Conservation (phyloP, 2,888 invertebrate genomes). For the Dermolepida albohirtum region DNA sequence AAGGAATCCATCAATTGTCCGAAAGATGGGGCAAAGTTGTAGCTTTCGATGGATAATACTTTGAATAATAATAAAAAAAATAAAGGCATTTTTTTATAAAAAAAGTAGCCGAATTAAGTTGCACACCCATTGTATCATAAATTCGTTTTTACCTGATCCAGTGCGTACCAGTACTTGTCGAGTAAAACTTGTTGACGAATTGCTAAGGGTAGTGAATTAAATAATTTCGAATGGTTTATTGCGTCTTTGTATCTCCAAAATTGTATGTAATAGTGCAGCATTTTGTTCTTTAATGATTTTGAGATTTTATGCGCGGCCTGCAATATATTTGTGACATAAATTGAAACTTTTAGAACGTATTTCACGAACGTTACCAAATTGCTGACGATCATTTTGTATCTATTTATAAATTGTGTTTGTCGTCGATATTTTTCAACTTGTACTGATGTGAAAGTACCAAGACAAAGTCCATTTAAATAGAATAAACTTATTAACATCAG, state of each 20-base stretch:
- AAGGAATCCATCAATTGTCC: no score
- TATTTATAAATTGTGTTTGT: conserved; percentile 40
- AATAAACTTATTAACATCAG: conserved; percentile 39
- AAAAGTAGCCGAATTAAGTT: no score
- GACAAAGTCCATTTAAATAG: conserved; percentile 38
- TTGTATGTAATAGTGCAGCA: conserved; percentile 38
- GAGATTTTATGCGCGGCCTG: conserved; percentile 35
- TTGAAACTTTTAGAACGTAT: neutral
- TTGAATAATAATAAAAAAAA: no score
- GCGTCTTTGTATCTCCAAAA: conserved; percentile 42
- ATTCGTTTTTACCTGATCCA: conserved; percentile 43
- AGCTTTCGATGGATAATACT: no score
- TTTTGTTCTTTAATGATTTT: conserved; percentile 34
- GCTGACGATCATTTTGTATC: conserved; percentile 39
- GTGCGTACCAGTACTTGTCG: conserved; percentile 48
- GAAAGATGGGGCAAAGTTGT: no score
- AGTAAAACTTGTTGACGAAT: conserved; percentile 43
- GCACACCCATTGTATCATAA: no score
- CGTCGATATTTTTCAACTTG: conserved; percentile 36
- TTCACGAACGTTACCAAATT: conserved; percentile 31
- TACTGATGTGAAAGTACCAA: conserved; percentile 39
- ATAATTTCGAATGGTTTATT: conserved; percentile 33
- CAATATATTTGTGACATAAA: neutral
- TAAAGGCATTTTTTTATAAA: no score
- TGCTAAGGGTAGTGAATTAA: conserved; percentile 39